Base-by-base conservation (phyloP, 2,797 vertebrate species). In the Hirundo rustica region DNA sequence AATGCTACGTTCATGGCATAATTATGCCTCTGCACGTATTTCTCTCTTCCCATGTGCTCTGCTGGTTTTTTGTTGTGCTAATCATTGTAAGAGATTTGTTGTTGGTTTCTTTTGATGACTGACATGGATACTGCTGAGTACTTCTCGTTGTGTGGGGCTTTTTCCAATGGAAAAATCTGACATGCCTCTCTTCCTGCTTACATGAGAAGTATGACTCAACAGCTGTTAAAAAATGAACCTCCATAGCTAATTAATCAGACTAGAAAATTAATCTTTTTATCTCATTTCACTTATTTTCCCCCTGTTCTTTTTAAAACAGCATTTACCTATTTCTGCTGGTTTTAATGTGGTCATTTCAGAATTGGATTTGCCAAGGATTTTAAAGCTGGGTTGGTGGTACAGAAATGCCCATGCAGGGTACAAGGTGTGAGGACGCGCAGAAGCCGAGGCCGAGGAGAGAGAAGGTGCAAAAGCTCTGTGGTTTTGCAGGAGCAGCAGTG, bases 41-140 rank as follows among this genome's bases (percentile, higher is more conserved):
- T 51, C 57, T 85, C 40, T 60, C 61, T 73, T 81, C 23, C 47
- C 75, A 40, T 75, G 57, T 75, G 58, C 66, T 94, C 66, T 42
- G 3, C 72, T 75, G 82, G 22, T 6, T 84, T 90, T 95, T 85
- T 96, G 70, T 96, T 89, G 82, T 81, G 75, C 91, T 95, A 81
- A 85, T 94, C 55, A 34, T 57, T 84, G 12, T 4, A 30, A 83
- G 85, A 76, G 81, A 74, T 80, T 91, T 95, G 91, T 85, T 93
- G 88, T 65, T 91, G 55, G 68, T 76, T 96, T 84, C 88, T 92
- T 95, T 77, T 92, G 84, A 32, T 91, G 93, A 25, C 53, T 85
- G 91, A 64, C 74, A 11, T 58, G 62, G 81, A 54, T 85, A 54
- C 42, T 77, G 60, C 90, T 57, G 50, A 74, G 48, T 66, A 50